phyloP scores from a whole-genome alignment of 2,888 invertebrate genomes.

The Brenthis daphne region DNA sequence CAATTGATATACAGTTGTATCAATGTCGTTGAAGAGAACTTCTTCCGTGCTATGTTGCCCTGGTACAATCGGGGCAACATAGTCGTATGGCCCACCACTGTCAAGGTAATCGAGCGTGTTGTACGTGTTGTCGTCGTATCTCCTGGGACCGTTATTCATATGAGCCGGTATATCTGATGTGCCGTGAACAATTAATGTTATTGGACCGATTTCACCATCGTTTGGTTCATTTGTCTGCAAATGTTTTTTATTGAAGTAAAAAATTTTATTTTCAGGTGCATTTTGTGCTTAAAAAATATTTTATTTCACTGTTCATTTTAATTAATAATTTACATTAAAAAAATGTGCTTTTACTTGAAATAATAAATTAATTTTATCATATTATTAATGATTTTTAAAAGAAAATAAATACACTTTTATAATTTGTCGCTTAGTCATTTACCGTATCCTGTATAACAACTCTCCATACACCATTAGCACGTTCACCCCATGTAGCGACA shows the following conservation, averaged over 20 bases:
- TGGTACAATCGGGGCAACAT: slow-evolving; percentile 49
- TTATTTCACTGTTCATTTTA: no score
- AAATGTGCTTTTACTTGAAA: no score
- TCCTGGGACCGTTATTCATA: slow-evolving; percentile 79
- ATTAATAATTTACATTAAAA: no score
- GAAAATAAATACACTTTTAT: no score
- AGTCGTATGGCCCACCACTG: slow-evolving; percentile 37
- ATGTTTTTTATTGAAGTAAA: neutral
- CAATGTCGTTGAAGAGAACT: slow-evolving; percentile 45
- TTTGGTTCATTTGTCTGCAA: slow-evolving; percentile 71
- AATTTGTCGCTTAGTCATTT: neutral
- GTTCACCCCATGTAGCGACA: slow-evolving; percentile 95
- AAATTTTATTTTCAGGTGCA: neutral
- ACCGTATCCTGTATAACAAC: slow-evolving; percentile 75
- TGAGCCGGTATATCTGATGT: slow-evolving; percentile 85
- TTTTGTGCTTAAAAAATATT: neutral
- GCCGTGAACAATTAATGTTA: slow-evolving; percentile 87
- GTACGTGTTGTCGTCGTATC: slow-evolving; percentile 81
- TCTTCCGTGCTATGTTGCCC: slow-evolving; percentile 49
- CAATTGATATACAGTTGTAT: slow-evolving; percentile 52
- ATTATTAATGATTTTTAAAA: no score
- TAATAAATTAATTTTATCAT: no score
- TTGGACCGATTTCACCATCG: slow-evolving; percentile 81
- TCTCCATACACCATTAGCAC: slow-evolving; percentile 87
- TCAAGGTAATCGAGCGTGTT: slow-evolving; percentile 53